Evolutionary conservation across 2,888 invertebrate species (phyloP).

Genomic region (Rotaria magnacalcarata): DNA sequence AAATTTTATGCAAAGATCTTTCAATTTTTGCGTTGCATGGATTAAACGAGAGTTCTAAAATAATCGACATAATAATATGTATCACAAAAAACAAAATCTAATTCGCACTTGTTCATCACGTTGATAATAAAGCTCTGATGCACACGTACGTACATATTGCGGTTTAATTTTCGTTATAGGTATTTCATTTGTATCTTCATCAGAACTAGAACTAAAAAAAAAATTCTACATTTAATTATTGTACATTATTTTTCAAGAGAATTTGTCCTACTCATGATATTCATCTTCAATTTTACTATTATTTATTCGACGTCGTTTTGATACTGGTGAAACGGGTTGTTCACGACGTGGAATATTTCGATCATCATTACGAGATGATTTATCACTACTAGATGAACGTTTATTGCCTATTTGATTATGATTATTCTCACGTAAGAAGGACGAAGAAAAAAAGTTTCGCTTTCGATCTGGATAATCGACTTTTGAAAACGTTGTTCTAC

Average conservation of each 20-base stretch:
- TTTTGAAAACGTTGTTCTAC: neutral
- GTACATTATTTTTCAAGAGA: neutral
- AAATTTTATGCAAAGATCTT: constrained; percentile 38
- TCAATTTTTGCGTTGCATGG: constrained; percentile 22
- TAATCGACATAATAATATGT: neutral
- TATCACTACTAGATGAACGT: neutral
- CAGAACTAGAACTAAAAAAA: neutral
- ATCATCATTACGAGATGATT: neutral
- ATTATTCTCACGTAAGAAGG: neutral
- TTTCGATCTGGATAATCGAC: neutral
- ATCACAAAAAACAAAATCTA: neutral
- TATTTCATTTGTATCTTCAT: neutral
- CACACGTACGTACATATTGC: constrained; percentile 6
- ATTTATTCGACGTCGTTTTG: neutral
- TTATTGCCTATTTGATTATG: neutral
- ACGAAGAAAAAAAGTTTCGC: neutral
- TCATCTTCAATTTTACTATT: neutral
- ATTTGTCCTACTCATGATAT: neutral
- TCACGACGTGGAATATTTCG: neutral
- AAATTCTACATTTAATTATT: too few species aligned
- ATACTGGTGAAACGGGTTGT: neutral
- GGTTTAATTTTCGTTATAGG: neutral
- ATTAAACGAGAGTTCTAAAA: constrained; percentile 31
- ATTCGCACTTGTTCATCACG: neutral
- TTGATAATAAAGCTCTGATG: neutral